These are phyloP conservation scores for Epinotia bilunana DNA, from an alignment of 2,888 invertebrate species.

Conservation along the genomic window DNA sequence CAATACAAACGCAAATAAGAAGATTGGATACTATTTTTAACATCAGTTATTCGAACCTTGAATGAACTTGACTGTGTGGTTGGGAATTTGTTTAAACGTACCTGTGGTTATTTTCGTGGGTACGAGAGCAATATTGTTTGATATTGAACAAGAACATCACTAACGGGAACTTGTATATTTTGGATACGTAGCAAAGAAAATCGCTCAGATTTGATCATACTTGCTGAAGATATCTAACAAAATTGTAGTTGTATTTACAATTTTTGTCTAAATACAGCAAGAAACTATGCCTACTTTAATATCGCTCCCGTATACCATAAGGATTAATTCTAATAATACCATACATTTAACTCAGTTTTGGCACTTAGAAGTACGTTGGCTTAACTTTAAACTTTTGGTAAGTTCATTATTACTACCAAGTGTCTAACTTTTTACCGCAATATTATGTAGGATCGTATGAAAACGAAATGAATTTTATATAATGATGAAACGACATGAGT, in stretches of 20 bases:
- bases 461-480: constrained; percentile 52
- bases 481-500: constrained; percentile 56
- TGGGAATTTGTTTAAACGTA: constrained; percentile 40
- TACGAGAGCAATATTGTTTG: constrained; percentile 13
- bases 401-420: background rate
- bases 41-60: constrained; percentile 44
- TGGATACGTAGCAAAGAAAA: background rate
- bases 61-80: constrained; percentile 44
- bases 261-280: too few relatives aligned
- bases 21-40: constrained; percentile 45
- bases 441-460: constrained; percentile 27
- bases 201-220: background rate
- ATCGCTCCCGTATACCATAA: background rate
- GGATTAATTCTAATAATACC: background rate
- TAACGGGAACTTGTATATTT: background rate
- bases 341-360: background rate
- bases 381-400: background rate
- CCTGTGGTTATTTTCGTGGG: constrained; percentile 37
- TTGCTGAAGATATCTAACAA: background rate
- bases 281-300: background rate
- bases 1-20: constrained; percentile 45
- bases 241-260: background rate
- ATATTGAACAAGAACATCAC: constrained; percentile 27
- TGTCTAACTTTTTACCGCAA: constrained; percentile 14
- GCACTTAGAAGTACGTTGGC: background rate